Base-by-base conservation (phyloP, 2,888 invertebrate genomes). In the Patella depressa region DNA sequence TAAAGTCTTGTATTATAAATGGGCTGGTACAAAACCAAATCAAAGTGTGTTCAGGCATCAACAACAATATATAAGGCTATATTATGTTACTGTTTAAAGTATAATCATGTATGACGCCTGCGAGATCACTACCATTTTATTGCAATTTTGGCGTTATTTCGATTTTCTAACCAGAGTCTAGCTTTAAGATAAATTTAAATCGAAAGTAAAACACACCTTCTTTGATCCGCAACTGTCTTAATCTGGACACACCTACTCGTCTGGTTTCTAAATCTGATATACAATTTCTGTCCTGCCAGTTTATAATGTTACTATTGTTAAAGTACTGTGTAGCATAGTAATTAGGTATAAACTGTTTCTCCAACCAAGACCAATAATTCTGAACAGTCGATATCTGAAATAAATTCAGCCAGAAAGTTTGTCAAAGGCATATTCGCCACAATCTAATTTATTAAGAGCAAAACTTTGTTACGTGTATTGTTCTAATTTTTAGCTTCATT, bases 251-350 rank as follows among this genome's bases (percentile, higher is more conserved):
- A 0, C 91, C 91, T 19, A 91, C 88, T 53, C 91, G 80, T n/a
- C 90, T 85, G 5, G 88, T 85, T 45, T 85, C 81, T 72, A 88
- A 79, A 82, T 91, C 91, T 15, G 81, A 81, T 9, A 89, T 88
- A 81, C 90, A 90, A 70, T 89, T 84, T 59, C 84, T 85, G 82
- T 91, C 91, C 85, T 89, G 86, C 91, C 91, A 91, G 76, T 82
- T 84, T 24, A 72, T 78, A n/a, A 91, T 83, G 24, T 82, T 78
- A 5, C 87, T 84, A 4, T 89, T 89, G 77, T 91, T 91, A 80
- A 89, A 86, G 84, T 89, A 91, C 54, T 83, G 81, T 2, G 84
- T 81, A 5, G 89, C 88, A 79, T 91, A 91, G 75, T 91, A 76
- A 53, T 87, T 85, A 1, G 90, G 89, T 70, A 91, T 79, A 55